Conservation (phyloP, 1,140 invertebrate genomes). For the Triops cancriformis region DNA sequence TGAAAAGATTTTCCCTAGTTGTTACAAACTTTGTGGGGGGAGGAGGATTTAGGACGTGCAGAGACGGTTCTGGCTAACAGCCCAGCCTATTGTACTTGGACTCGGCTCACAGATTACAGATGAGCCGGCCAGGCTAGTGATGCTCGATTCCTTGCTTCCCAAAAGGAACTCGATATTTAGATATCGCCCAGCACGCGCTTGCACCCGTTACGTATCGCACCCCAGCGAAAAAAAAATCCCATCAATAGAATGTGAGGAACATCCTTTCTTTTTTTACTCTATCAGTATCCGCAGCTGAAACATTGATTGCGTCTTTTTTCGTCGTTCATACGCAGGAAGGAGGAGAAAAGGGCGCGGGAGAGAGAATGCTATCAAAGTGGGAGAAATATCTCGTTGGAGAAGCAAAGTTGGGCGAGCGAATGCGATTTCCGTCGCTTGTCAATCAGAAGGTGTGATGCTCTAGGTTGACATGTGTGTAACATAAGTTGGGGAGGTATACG, state of each 20-base stretch:
- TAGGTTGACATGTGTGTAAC: slow-evolving; percentile 13
- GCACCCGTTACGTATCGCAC: background rate
- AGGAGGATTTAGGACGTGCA: background rate
- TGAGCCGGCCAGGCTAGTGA: background rate
- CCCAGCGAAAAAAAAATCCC: background rate
- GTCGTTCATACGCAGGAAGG: background rate
- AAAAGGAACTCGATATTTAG: background rate
- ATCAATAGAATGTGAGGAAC: background rate
- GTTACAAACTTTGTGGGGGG: background rate
- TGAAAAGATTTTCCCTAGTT: background rate
- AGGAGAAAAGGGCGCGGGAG: background rate
- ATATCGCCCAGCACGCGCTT: background rate
- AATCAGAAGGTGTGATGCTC: slow-evolving; percentile 9
- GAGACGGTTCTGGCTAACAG: background rate
- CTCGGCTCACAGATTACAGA: background rate
- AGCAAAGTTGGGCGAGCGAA: background rate
- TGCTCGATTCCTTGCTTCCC: background rate
- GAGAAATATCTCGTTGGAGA: background rate
- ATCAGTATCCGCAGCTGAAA: background rate
- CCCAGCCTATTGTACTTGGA: background rate
- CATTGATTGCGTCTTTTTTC: background rate
- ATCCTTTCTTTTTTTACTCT: background rate
- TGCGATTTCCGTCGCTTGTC: background rate
- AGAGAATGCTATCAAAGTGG: background rate
- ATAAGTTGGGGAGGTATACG: background rate